Evolutionary conservation across 2,797 vertebrate species (phyloP).

Genomic region (Sebastes diploproa): DNA sequence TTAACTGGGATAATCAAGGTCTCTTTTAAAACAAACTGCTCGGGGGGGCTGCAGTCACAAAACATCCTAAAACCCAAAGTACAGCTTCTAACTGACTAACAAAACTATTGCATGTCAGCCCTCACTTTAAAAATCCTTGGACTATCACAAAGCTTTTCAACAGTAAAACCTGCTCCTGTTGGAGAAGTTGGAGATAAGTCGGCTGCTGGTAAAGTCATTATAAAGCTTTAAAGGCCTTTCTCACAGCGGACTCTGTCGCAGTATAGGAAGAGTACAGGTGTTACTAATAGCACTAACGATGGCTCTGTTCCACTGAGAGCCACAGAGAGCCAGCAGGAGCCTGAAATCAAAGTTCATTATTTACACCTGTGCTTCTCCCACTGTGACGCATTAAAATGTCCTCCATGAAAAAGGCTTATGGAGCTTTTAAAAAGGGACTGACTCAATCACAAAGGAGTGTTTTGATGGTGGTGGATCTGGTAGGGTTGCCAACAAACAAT

Average conservation of each 20-base stretch:
- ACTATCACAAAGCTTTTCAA: background rate
- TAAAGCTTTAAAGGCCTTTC: background rate
- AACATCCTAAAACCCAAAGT: background rate
- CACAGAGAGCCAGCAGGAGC: background rate
- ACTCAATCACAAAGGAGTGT: background rate
- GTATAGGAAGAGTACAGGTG: background rate
- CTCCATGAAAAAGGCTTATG: background rate
- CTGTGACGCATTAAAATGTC: background rate
- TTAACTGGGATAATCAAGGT: slow-evolving; percentile 34
- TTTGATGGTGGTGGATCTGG: background rate
- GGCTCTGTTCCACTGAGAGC: background rate
- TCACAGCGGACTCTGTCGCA: background rate
- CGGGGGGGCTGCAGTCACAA: background rate
- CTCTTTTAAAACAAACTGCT: slow-evolving; percentile 26
- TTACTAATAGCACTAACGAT: background rate
- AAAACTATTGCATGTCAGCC: background rate
- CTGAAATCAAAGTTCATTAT: background rate
- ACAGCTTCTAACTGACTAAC: background rate
- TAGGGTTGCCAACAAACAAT: background rate
- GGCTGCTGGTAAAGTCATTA: background rate
- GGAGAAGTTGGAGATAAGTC: background rate
- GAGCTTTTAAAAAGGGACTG: background rate
- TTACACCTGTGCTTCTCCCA: background rate
- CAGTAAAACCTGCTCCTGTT: background rate
- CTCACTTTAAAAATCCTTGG: background rate